Base-by-base conservation (phyloP, 2,888 invertebrate genomes). In the Acrobasis consociella region DNA sequence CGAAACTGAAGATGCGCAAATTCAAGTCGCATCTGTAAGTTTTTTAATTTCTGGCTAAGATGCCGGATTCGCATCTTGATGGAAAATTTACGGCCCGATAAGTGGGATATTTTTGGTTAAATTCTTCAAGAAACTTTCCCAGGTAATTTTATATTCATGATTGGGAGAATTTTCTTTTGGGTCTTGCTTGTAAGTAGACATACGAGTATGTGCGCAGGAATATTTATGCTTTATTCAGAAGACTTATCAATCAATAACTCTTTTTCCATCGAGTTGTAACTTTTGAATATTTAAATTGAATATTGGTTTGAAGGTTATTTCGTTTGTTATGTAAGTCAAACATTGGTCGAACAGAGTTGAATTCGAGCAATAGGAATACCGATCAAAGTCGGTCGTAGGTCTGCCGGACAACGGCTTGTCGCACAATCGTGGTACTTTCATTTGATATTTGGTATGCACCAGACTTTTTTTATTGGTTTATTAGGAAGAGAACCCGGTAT, bases 71-170 rank as follows among this genome's bases (percentile, higher is more conserved):
- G 50, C 56, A 63, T 66, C 66, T 62, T 64, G 67, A 67, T 69
- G 67, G 66, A 58, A 66, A 63, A 67, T 56, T 63, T 63, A 39
- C 67, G 67, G 66, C 53, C 9, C 60, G 65, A 62, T 68, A 65
- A 67, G 61, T 61, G 62, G 59, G 49, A 64, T 50, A 65, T 66
- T 50, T 49, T 64, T 58, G 59, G 56, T 63, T 65, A 61, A 62
- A 61, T 64, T 60, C 39, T 53, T 53, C 10, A 39, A 37, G 31
- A 52, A 39, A 38, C 39, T 55, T 55, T 55, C 10, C 15, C 2
- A 15, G 53, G 16, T 9, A 38, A 38, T 39, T 39, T 55, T 38
- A 15, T 55, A 38, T 55, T 55, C 53, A 39, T 39, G 38, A 39
- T 52, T 52, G 31, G n/a, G 52, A 46, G 13, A 46, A 42, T 22